Evolutionary conservation across 2,888 invertebrate genomes (phyloP), one percentile per base, ranked within the genome.

Genomic region (Biston betularia): DNA sequence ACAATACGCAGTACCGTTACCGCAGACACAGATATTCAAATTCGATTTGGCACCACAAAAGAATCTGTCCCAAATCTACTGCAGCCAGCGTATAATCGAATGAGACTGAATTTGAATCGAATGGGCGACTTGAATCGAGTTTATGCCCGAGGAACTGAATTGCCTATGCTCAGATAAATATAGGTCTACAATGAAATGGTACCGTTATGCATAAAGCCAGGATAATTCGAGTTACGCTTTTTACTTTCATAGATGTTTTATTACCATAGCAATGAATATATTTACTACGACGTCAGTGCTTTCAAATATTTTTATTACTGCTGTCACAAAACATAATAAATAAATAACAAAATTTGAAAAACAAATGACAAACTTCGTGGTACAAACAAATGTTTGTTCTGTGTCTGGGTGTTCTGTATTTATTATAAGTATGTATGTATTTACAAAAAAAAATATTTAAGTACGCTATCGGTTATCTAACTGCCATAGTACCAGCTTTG

Each of bases 1-100:
- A 69, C 69, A 71, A 71, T 68, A 49, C 63, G 33, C 46, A 15
- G 60, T 64, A 69, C 71, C 71, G 73, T 73, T 73, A 73, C 44
- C 65, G 53, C 72, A 57, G 62, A 48, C 65, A 55, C 53, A 56
- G 71, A 69, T 67, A 71, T 73, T 73, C 63, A 69, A 73, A 73
- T 69, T 68, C 52, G 49, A 69, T 69, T 69, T 69, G 65, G 34
- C 56, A 62, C 59, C 45, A 69, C 69, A 69, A 69, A 63, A 68
- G 58, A 63, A 63, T 66, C 66, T 63, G 67, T 56, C 63, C 67
- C 63, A 68, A 68, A 68, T 68, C 67, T 63, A 59, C 24, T 55
- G 58, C 62, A 63, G 46, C 48, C 35, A 49, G 67, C 67, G 67
- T 68, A 56, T 63, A 63, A 63, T 68, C 66, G 66, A 66, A 66